Percentiles rank a stretch among this genome's conserved stretches.
These are phyloP conservation scores for Ceratotherium simum DNA, from an alignment of 2,113 vertebrate genomes.

Conservation along the genomic window DNA sequence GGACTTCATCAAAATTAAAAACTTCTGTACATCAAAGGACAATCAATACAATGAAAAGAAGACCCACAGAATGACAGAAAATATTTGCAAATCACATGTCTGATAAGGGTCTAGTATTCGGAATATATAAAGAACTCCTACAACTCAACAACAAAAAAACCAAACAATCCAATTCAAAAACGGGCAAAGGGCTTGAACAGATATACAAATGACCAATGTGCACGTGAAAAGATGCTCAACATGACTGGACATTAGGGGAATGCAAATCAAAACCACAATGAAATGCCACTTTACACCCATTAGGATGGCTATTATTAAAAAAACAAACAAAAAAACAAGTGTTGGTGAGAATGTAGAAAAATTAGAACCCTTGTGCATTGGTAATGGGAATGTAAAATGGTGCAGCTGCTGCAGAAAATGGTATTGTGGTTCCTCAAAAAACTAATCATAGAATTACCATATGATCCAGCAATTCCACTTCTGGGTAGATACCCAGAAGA, in stretches of 20 bases:
- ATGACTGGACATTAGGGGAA: background rate
- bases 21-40: background rate
- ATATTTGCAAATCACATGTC: background rate
- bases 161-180: no score
- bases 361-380: rapidly evolving
- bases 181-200: no score
- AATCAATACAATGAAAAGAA: background rate
- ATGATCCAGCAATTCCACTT: background rate
- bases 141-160: no score
- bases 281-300: background rate
- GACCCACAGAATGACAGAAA: background rate
- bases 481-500: background rate
- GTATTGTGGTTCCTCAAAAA: background rate
- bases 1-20: background rate
- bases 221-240: background rate
- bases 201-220: no score
- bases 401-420: background rate
- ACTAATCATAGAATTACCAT: background rate
- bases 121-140: no score
- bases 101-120: background rate
- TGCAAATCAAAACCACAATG: background rate
- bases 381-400: background rate
- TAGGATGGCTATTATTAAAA: no score
- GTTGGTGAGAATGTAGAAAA: background rate
- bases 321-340: no score